Base-by-base conservation (phyloP, 2,888 invertebrate species). In the Dugesia japonica region DNA sequence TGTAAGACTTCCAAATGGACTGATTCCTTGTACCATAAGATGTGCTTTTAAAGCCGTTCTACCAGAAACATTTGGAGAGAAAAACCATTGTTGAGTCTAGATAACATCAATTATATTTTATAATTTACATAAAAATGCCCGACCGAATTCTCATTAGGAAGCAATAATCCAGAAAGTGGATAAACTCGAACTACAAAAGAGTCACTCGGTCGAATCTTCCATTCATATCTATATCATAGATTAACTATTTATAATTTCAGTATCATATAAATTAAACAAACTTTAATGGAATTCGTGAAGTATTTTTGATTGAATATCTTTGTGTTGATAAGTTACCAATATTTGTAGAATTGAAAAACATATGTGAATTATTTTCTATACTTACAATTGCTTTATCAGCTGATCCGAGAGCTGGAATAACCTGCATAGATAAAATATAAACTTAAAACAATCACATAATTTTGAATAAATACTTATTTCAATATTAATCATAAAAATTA, bases 301-400 rank as follows among this genome's bases (percentile, higher is more conserved):
- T 79, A 77, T 84, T 84, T 77, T 81, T 82, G 77, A 84, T 82
- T 72, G 79, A 80, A 79, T 83, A 84, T 15, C 80, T 77, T n/a
- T 81, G 80, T 20, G 77, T 77, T 0, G 82, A 81, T 1, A 80
- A 79, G 1, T 83, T 82, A 26, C 83, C 83, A 0, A 82, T 79
- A 79, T 83, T 84, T 1, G 84, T 84, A 1, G 83, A 83, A 74
- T 83, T 83, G 79, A 84, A 83, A 80, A 80, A 84, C 80, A 84
- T 79, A 74, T 80, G 80, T 33, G 82, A 83, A 26, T 82, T 80
- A 17, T 81, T 81, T 23, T 83, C 83, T 26, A 84, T 79, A 42
- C 81, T 71, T 0, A 84, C 80, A 31, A 81, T 81, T 1, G 84
- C 81, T 1, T 81, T 79, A 75, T 84, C 84, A 0, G 83, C 83